These are phyloP conservation scores for Elymnias hypermnestra DNA, from an alignment of 1,140 invertebrate genomes.

Conservation along the genomic window DNA sequence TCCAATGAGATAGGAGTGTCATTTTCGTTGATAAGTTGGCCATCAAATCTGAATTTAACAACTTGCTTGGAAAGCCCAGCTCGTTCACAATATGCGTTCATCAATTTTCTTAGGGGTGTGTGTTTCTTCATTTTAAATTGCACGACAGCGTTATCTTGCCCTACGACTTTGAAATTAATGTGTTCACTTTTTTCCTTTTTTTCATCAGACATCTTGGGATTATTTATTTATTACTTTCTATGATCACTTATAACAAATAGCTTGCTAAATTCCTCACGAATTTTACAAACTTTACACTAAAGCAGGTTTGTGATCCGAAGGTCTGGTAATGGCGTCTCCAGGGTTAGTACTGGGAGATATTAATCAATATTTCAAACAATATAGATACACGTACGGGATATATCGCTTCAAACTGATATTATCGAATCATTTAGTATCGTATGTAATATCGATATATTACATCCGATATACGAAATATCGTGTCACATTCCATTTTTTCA, in stretches of 20 bases:
- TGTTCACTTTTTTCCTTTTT: slow-evolving; percentile 87
- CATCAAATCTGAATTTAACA: slow-evolving; percentile 95
- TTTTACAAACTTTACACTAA: slow-evolving; percentile 44
- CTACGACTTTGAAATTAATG: slow-evolving; percentile 94
- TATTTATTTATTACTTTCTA: slow-evolving; percentile 37
- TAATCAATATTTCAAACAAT: slow-evolving; percentile 6
- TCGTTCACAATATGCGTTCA: slow-evolving; percentile 97
- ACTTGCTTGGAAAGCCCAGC: slow-evolving; percentile 90
- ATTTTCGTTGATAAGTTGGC: slow-evolving; percentile 94
- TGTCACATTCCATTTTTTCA: too few relatives aligned
- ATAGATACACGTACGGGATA: slow-evolving; percentile 4
- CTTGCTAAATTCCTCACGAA: slow-evolving; percentile 34
- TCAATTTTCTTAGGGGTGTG: slow-evolving; percentile 94
- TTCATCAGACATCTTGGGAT: slow-evolving; percentile 77
- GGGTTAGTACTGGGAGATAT: slow-evolving; percentile 9
- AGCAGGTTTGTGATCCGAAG: slow-evolving; percentile 56
- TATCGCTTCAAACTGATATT: slow-evolving; percentile 11
- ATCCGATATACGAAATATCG: slow-evolving; percentile 8
- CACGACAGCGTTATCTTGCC: slow-evolving; percentile 95
- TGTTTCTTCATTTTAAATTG: slow-evolving; percentile 98
- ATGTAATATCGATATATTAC: slow-evolving; percentile 7
- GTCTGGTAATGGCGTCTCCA: slow-evolving; percentile 69
- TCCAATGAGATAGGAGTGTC: slow-evolving; percentile 93
- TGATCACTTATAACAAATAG: slow-evolving; percentile 35
- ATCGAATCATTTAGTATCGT: slow-evolving; percentile 7